Evolutionary conservation across 2,797 vertebrate species (phyloP), one percentile per base, ranked within the genome.

Genomic region (Choloepus didactylus): DNA sequence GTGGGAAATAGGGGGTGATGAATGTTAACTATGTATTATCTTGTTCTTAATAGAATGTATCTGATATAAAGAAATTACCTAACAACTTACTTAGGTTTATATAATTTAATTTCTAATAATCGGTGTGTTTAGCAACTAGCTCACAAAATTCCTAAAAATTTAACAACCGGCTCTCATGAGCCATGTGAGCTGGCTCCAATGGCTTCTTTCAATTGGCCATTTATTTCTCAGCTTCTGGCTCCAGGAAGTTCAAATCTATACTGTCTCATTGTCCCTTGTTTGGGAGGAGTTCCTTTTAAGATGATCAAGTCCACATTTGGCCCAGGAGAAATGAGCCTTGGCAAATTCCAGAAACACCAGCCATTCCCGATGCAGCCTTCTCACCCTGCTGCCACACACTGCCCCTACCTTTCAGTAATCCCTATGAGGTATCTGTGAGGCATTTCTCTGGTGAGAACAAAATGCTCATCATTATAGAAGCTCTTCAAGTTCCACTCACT

Each of bases 11-110:
- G 4, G 18, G 62, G 72, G 76, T 73, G n/a, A 64, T 35, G 21
- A 41, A 38, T 85, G 79, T 85, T 72, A 11, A 94, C 72, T 46
- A 35, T 19, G 16, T n/a, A 29, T 85, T 72, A 79, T 3, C 44
- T 72, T 59, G 46, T 44, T 94, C 51, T 51, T 60, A 62, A 89
- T 41, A 76, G 44, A 76, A 66, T 67, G 5, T 23, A 89, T 62
- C 35, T 79, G n/a, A 62, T 79, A 44, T 38, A 77, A 90, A 31
- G 35, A 15, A 85, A 89, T n/a, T 54, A 77, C 51, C 51, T 54
- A 54, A 54, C 35, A 79, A 90, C 29, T 16, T 46, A 80, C 38
- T 70, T 23, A 56, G 56, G 35, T 49, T n/a, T 56, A 66, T 25
- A 49, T 38, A 73, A 38, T 16, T 38, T 66, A 41, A 35, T 59